Conservation (phyloP, 2,888 invertebrate genomes). For the Lithophane leautieri region DNA sequence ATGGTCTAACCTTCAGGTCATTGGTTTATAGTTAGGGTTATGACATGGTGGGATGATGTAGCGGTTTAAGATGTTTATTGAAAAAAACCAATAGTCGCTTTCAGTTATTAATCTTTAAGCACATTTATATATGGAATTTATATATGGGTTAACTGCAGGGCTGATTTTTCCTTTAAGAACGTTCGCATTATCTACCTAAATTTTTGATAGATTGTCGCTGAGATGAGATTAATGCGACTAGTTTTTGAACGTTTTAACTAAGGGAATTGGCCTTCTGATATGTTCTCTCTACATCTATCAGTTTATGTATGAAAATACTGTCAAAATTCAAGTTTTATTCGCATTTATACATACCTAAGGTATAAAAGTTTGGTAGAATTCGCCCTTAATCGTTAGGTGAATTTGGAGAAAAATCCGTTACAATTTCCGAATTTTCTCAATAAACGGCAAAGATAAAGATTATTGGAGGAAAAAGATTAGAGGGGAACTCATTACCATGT, state of each 20-base stretch:
- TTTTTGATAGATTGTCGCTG: neutral
- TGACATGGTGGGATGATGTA: constrained; percentile 12
- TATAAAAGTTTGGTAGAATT: neutral
- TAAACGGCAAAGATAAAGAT: neutral
- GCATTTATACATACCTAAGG: neutral
- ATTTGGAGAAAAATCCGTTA: neutral
- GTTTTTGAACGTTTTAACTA: neutral
- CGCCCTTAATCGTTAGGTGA: neutral
- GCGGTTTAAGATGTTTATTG: constrained; percentile 17
- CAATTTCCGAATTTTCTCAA: neutral
- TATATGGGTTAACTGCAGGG: neutral
- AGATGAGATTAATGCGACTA: neutral
- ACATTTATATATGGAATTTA: neutral
- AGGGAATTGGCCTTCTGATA: neutral
- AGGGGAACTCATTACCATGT: neutral
- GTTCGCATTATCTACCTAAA: neutral
- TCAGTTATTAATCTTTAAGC: neutral
- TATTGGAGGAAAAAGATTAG: neutral
- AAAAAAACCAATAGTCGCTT: neutral
- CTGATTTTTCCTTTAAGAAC: neutral
- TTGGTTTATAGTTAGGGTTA: constrained; percentile 63
- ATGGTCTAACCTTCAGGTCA: constrained; percentile 67
- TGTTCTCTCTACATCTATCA: neutral
- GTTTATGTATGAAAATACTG: neutral
- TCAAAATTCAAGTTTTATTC: neutral